These are phyloP conservation scores for Plotosus lineatus DNA, from an alignment of 2,113 vertebrate species.

Conservation along the genomic window DNA sequence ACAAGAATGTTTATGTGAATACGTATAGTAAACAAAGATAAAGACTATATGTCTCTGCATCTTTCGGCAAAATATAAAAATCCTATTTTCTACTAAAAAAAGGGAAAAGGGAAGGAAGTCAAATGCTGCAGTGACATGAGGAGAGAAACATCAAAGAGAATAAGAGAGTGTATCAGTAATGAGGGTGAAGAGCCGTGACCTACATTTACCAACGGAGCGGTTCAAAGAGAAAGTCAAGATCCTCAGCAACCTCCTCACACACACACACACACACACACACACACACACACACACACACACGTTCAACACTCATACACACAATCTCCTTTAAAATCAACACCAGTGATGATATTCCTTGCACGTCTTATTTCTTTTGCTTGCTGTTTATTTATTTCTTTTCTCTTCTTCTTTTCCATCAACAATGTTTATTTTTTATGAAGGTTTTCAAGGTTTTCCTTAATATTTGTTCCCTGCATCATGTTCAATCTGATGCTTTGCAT, in stretches of 20 bases:
- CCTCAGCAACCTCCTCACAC: not conserved
- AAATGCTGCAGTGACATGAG: not conserved
- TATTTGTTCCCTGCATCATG: not conserved
- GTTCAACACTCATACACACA: slow-evolving; percentile 14
- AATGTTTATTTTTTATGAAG: not conserved
- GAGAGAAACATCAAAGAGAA: slow-evolving; percentile 25
- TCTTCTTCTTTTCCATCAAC: not conserved
- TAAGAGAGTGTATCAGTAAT: slow-evolving; percentile 6
- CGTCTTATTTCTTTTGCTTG: not conserved
- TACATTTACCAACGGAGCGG: slow-evolving; percentile 18
- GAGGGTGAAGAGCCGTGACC: slow-evolving; percentile 34
- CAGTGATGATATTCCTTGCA: not conserved
- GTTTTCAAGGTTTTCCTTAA: not conserved
- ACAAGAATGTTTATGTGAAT: not conserved
- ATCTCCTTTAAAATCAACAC: not conserved
- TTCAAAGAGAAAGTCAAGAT: slow-evolving; percentile 34
- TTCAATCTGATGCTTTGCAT: not conserved
- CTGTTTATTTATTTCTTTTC: not conserved
- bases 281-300: slow-evolving; percentile 20
- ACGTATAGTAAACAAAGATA: not conserved
- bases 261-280: slow-evolving; percentile 27
- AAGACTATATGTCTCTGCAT: not conserved
- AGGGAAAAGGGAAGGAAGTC: not conserved
- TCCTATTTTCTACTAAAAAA: not conserved
- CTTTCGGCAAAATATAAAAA: not conserved